phyloP scores from a whole-genome alignment of 2,888 invertebrate species.

The Linnaemya tessellans region DNA sequence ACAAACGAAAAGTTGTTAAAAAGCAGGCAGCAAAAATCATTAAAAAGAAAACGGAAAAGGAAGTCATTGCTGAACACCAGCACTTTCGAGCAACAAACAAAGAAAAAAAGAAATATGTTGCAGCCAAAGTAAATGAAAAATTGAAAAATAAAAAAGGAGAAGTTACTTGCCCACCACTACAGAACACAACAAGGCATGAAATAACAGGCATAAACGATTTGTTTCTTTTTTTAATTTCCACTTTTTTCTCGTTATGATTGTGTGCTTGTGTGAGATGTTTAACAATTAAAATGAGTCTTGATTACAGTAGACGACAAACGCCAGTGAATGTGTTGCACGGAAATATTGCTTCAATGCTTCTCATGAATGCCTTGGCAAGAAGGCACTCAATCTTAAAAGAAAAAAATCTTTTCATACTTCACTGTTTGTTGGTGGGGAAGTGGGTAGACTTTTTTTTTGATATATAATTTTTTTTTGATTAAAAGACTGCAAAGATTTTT shows the following conservation, averaged over 20 bases:
- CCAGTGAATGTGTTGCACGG: constrained; percentile 17
- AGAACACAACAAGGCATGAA: constrained; percentile 33
- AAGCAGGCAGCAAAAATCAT: not conserved
- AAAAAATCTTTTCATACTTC: too few species aligned
- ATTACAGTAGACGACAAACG: constrained; percentile 32
- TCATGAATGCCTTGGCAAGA: not conserved
- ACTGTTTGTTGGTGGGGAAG: not conserved
- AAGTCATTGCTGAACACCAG: constrained; percentile 39
- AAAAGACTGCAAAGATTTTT: not conserved
- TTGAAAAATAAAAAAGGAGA: constrained; percentile 3
- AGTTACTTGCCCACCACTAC: not conserved
- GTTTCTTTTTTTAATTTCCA: not conserved
- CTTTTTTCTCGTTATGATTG: not conserved
- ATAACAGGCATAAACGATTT: constrained; percentile 39
- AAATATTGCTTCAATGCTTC: constrained; percentile 6
- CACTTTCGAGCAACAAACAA: not conserved
- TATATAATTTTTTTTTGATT: not conserved
- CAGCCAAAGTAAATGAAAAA: constrained; percentile 11
- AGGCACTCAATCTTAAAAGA: too few species aligned
- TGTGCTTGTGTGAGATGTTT: constrained; percentile 28
- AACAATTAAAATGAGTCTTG: constrained; percentile 65
- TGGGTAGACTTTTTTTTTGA: not conserved
- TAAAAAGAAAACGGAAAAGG: constrained; percentile 27
- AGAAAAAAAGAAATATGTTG: not conserved
- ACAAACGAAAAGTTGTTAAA: not conserved